Conservation (phyloP, 2,113 vertebrate genomes). For the Raja brachyura region DNA sequence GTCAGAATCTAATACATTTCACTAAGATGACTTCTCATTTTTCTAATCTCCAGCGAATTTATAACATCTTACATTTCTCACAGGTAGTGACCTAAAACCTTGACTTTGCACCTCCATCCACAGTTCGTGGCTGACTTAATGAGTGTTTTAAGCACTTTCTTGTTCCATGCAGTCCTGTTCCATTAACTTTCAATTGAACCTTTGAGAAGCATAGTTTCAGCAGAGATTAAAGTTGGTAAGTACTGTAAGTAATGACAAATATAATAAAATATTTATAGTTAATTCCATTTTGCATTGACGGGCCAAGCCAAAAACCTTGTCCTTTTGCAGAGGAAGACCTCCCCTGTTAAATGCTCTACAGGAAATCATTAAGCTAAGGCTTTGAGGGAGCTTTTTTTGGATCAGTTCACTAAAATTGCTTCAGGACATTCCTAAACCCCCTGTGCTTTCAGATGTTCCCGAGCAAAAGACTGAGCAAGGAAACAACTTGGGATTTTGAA, state of each 20-base stretch:
- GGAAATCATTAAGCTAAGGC: neutral
- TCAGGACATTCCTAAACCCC: neutral
- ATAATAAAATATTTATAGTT: neutral
- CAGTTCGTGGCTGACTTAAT: neutral
- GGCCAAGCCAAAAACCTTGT: neutral
- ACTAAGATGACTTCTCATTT: too few species aligned
- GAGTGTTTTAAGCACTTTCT: neutral
- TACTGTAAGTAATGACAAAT: neutral
- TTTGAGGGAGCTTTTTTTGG: neutral
- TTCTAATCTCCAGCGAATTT: neutral
- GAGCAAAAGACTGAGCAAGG: neutral
- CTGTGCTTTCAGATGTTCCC: neutral
- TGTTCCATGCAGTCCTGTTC: neutral
- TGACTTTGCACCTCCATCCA: neutral
- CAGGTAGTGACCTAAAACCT: neutral
- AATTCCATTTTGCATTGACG: neutral
- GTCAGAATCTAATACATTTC: too few species aligned
- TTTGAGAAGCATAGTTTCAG: neutral
- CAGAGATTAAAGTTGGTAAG: neutral
- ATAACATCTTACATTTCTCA: neutral
- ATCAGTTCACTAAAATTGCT: neutral
- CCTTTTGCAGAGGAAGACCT: neutral
- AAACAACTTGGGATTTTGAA: constrained; percentile 10
- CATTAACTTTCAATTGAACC: neutral
- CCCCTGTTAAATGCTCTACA: neutral